Conservation (phyloP, 2,113 vertebrate genomes). For the Sapayoa aenigma region DNA sequence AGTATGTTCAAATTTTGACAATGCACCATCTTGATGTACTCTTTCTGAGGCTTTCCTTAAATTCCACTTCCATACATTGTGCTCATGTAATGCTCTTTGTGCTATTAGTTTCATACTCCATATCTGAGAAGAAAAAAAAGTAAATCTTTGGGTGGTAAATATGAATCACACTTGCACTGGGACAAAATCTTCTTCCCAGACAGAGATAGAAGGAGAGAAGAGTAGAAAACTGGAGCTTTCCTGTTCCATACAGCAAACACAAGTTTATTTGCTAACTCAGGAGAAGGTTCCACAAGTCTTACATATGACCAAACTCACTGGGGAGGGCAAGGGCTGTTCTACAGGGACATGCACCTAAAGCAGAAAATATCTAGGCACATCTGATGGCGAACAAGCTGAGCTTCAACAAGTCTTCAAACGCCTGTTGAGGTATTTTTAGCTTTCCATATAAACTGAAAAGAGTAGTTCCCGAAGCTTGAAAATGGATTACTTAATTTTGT, state of each 20-base stretch:
- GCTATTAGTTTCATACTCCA: neutral
- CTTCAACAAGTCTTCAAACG: neutral
- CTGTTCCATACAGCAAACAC: neutral
- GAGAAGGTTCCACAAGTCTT: neutral
- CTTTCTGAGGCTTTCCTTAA: neutral
- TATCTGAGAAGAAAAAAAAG: neutral
- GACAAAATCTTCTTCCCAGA: neutral
- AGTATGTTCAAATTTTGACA: neutral
- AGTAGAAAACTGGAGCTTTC: neutral
- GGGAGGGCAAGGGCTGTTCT: neutral
- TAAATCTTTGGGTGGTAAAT: neutral
- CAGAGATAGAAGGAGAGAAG: neutral
- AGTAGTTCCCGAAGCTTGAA: constrained; percentile 14
- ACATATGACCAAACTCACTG: neutral
- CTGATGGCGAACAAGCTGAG: neutral
- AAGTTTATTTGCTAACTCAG: neutral
- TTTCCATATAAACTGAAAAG: constrained; percentile 12
- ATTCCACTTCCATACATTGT: neutral
- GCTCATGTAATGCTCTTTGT: neutral
- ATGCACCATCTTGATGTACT: fast-evolving
- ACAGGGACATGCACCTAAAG: neutral
- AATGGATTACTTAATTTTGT: constrained; percentile 40
- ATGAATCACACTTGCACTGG: neutral
- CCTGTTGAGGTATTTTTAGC: constrained; percentile 34
- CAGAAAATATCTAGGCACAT: neutral